Conservation (phyloP, 2,888 invertebrate genomes). For the Leptinotarsa haldemani region DNA sequence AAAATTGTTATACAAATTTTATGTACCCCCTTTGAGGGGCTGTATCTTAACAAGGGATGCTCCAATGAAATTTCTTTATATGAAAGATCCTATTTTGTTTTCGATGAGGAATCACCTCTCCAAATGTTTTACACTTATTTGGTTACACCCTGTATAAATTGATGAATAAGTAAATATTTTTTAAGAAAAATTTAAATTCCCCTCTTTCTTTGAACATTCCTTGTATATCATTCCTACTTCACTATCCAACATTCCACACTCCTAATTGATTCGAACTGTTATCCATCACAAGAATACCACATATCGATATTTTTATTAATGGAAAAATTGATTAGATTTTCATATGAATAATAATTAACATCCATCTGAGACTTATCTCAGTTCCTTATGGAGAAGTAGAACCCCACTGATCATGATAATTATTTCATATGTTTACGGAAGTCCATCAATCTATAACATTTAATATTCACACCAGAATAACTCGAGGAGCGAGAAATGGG, state of each 20-base stretch:
- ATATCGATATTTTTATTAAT: conserved; percentile 15
- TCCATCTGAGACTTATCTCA: not conserved
- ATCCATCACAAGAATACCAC: conserved; percentile 6
- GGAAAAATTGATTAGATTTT: conserved; percentile 12
- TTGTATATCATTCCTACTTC: no score
- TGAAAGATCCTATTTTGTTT: no score
- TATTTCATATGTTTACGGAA: conserved; percentile 19
- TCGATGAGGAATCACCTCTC: no score
- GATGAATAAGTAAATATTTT: no score
- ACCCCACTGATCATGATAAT: conserved; percentile 23
- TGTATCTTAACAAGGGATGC: no score
- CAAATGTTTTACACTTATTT: no score
- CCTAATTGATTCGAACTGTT: not conserved
- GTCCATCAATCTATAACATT: conserved; percentile 22
- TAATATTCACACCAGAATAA: conserved; percentile 15
- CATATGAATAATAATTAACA: conserved; percentile 15
- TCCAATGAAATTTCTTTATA: no score
- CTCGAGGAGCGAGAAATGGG: not conserved
- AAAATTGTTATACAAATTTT: no score
- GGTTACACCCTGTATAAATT: no score
- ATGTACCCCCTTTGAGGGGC: no score
- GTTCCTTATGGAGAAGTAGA: not conserved
- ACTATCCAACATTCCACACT: not conserved
- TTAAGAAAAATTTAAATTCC: no score
- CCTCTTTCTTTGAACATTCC: no score